Base-by-base conservation (phyloP, 1,140 invertebrate genomes). In the Venustaconcha ellipsiformis region DNA sequence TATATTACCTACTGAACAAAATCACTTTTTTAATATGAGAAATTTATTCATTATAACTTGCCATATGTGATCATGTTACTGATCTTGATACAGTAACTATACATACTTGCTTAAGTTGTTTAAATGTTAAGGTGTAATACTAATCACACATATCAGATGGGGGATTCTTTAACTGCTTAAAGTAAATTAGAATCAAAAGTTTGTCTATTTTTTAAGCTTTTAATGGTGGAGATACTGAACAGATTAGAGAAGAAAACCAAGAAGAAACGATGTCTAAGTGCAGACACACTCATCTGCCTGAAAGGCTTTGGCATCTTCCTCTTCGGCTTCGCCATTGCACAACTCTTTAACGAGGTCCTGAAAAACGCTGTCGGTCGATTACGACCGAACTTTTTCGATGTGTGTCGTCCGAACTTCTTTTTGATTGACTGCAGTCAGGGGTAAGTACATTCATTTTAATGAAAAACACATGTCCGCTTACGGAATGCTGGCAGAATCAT, bases 281-380 rank as follows among this genome's bases (percentile, higher is more conserved):
- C 63, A n/a, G 72, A 79, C 23, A 37, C 82, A 0, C 30, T 71
- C 0, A 74, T 78, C 55, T 70, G 82, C 74, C 89, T 96, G 14
- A 78, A 74, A 60, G 68, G 75, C 18, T 76, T 26, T 15, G 94
- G 94, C 2, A 89, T 95, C 0, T 97, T 97, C 85, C 93, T 94
- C 56, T 97, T 97, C 88, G 96, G 96, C 0, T 94, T 94, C n/a
- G 93, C 93, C 2, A 93, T 94, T 76, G 95, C 72, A 48, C 62
- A 82, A 88, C 89, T 96, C 18, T 93, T 94, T 13, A 97, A 96
- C 8, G 96, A 98, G 84, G 93, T 97, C 80, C 95, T 94, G 30
- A 99, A 98, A 90, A 98, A 97, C 81, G 94, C 94, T 2, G 94
- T 99, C 76, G 97, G 97, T 48, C 92, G 97, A 67, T 90, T 99